Evolutionary conservation across 2,113 vertebrate genomes (phyloP), one percentile per base, ranked within the genome.

Genomic region (Nibea coibor): DNA sequence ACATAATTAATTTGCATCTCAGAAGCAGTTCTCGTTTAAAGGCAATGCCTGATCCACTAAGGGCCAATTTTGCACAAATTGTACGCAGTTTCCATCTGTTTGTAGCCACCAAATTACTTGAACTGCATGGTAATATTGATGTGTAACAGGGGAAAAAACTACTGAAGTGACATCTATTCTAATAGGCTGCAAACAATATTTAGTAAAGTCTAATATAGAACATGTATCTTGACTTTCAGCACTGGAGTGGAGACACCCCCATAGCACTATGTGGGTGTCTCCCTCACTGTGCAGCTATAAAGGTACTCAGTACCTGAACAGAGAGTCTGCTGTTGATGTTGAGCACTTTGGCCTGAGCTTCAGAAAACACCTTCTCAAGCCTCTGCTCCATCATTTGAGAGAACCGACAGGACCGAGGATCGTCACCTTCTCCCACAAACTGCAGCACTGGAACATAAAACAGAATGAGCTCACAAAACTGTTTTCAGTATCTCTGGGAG

Each of bases 371-470:
- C 71, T 95, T 97, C 94, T 97, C 96, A 8, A 99, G 93, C 50
- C 97, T 93, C 83, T 97, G 96, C 59, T 99, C 98, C 97, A 99
- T 98, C 28, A 96, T 96, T 94, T 97, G 97, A 80, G 94, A 95
- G 94, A 98, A 99, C 59, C 93, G 95, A 93, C 98, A 99, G 16
- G 97, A 97, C 42, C 96, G 95, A 20, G 97, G 96, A 50, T 98
- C 96, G 87, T 98, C 97, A 1, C 94, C 95, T 0, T 95, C 93
- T 65, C 97, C 96, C 90, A 99, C 97, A 91, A 99, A 99, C 93
- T 98, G 96, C 75, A 99, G 93, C 87, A 98, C 98, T 99, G 87
- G 42, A 95, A 78, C 63, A 87, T 5, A 80, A 83, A 50, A 82
- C 19, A 58, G 50, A 42, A 85, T 62, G 39, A 86, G 28, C 57